A percentile compares a stretch with the other conserved stretches of the same genome.
phyloP scores from a whole-genome alignment of 2,113 vertebrate species.

The Aplodontia rufa region DNA sequence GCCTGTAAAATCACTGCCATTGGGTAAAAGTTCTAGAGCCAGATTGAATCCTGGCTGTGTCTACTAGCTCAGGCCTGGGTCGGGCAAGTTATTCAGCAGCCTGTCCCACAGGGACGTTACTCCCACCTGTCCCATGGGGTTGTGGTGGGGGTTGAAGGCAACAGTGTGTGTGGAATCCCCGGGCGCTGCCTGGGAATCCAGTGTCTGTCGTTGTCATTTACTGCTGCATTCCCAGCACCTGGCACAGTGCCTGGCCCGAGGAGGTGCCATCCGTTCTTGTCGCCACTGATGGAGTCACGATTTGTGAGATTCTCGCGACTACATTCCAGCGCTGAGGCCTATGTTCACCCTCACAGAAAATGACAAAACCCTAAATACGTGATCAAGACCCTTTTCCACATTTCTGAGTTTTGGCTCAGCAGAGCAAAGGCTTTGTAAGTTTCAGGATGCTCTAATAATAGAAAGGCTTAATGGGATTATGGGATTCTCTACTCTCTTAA shows the following conservation, averaged over 20 bases:
- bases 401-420: background rate
- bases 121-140: background rate
- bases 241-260: background rate
- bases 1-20: background rate
- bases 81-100: background rate
- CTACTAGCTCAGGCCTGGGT: background rate
- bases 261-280: background rate
- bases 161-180: background rate
- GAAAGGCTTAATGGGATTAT: background rate
- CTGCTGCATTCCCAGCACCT: rapidly evolving
- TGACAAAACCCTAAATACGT: background rate
- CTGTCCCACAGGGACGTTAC: background rate
- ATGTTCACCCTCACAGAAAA: background rate
- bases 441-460: background rate
- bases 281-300: background rate
- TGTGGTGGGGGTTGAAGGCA: background rate
- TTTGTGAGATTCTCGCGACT: background rate
- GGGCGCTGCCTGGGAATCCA: background rate
- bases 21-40: background rate
- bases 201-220: rapidly evolving
- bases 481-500: background rate
- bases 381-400: background rate
- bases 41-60: background rate
- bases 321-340: background rate
- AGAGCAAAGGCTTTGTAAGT: background rate